Base-by-base conservation (phyloP, 2,113 vertebrate species). In the Neogale vison region DNA sequence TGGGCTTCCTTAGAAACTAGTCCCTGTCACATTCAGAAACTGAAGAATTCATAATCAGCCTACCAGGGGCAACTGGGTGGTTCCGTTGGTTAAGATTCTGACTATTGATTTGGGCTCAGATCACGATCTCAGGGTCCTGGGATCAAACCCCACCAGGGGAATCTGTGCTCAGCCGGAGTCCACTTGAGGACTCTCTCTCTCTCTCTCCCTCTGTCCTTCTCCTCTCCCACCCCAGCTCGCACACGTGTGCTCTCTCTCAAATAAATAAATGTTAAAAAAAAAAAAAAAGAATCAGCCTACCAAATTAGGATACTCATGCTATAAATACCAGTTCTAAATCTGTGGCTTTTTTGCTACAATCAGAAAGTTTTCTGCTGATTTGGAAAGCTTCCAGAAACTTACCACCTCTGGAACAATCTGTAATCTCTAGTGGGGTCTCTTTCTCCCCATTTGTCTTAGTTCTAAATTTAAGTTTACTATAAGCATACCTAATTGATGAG, bases 81-180 rank as follows among this genome's bases (percentile, higher is more conserved):
- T 26, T 23, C 24, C 12, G 1, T 72, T 39, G 39, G 71, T 13
- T 72, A 26, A 45, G 6, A 24, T 6, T 74, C 39, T 7, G 14
- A 47, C 14, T 76, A 15, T 9, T 4, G 24, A 47, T 45, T 47
- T 31, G 4, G 24, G 72, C 72, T 47, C 72, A 15, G 42, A 42
- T 47, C 24, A 45, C 29, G 42, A 45, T 29, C 24, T 76, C 42
- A 26, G 36, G 42, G 14, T 45, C 24, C 13, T 76, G 72, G 6
- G 39, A 45, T 45, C 3, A 3, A 26, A 24, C 39, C 39, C 71
- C 13, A 42, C 13, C 0, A 5, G 9, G 23, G 21, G 7, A 1
- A 7, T 69, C 67, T n/a, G 67, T 69, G n/a, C 69, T 71, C 72
- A 76, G 24, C 24, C 0, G 72, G 39, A 45, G 24, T 14, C 13